Evolutionary conservation across 2,797 vertebrate species (phyloP).

Genomic region (Myiothlypis chrysogaster): DNA sequence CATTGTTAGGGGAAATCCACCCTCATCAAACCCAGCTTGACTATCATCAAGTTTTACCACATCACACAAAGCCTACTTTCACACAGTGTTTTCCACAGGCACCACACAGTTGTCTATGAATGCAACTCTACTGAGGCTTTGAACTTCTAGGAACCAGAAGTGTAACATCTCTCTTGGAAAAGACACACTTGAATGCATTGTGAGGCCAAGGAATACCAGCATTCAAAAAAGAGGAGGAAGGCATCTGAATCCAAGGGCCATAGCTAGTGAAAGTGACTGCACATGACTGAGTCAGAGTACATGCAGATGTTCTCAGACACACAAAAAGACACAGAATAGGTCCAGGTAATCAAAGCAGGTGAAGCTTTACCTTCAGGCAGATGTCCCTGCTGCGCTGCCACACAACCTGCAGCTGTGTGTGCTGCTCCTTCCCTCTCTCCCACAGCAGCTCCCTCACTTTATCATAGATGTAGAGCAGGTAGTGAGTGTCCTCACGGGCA

Average conservation of each 20-base stretch:
- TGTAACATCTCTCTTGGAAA: not conserved
- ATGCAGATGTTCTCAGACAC: not conserved
- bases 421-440: constrained; percentile 80
- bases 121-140: not conserved
- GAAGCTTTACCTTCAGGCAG: constrained; percentile 85
- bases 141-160: not conserved
- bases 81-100: not conserved
- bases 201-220: not conserved
- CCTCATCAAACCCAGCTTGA: not conserved
- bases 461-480: constrained; percentile 93
- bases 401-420: constrained; percentile 82
- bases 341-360: not conserved
- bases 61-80: not conserved
- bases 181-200: not conserved
- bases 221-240: not conserved
- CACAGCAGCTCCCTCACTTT: constrained; percentile 82
- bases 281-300: not conserved
- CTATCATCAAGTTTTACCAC: not conserved
- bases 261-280: not conserved
- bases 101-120: not conserved
- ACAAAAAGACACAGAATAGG: not conserved
- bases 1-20: not conserved
- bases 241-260: not conserved
- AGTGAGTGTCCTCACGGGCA: constrained; percentile 92
- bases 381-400: constrained; percentile 92